Evolutionary conservation across 2,888 invertebrate genomes (phyloP).

Genomic region (Tetanocera ferruginea): DNA sequence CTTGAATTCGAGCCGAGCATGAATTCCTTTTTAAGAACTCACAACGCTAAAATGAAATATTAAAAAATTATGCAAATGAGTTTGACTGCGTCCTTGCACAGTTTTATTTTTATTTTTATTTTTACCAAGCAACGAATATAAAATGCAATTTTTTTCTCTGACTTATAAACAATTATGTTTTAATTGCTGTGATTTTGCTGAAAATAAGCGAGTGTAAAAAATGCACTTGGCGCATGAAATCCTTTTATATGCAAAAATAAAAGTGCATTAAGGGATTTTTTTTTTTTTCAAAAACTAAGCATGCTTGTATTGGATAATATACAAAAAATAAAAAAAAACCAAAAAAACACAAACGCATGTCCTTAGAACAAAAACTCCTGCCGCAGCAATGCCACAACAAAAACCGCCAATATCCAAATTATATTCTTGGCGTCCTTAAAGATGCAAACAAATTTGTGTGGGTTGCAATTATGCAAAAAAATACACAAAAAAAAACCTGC

Average conservation of each 20-base stretch:
- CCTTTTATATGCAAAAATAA: conserved; percentile 32
- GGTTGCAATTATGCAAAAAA: background rate
- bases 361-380: conserved; percentile 7
- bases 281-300: background rate
- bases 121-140: conserved; percentile 13
- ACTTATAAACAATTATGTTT: conserved; percentile 63
- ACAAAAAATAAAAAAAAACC: background rate
- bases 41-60: conserved; percentile 63
- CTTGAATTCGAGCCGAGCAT: background rate
- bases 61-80: conserved; percentile 70
- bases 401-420: conserved; percentile 36
- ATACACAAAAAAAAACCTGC: background rate
- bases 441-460: background rate
- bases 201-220: conserved; percentile 51
- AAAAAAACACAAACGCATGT: conserved; percentile 13
- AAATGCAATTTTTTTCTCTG: conserved; percentile 38
- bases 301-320: background rate
- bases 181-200: conserved; percentile 68
- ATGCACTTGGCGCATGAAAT: conserved; percentile 34
- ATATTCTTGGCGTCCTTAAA: conserved; percentile 14
- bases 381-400: background rate
- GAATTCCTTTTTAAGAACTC: conserved; percentile 21
- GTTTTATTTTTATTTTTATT: background rate
- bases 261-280: conserved; percentile 32
- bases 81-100: conserved; percentile 51